Conservation (phyloP, 2,888 invertebrate genomes). For the Calliopum simillimum region DNA sequence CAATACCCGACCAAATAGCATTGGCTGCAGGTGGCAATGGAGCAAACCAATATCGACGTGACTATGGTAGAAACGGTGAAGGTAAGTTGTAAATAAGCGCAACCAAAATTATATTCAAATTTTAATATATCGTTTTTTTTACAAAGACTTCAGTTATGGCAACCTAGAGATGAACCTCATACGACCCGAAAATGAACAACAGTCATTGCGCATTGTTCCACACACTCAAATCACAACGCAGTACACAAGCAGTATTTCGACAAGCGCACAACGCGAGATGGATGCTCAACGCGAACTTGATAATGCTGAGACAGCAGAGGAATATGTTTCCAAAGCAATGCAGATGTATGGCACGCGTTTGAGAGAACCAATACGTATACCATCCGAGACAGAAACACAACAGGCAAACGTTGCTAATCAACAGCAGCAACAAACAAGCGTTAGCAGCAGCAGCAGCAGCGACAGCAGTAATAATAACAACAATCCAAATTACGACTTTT, state of each 20-base stretch:
- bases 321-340: conserved; percentile 66
- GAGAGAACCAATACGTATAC: conserved; percentile 53
- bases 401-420: conserved; percentile 11
- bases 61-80: conserved; percentile 42
- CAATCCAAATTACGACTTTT: conserved; percentile 15
- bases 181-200: conserved; percentile 56
- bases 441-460: conserved; percentile 27
- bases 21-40: conserved; percentile 57
- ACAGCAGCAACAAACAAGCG: conserved; percentile 32
- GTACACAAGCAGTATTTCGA: conserved; percentile 46
- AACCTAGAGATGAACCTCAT: conserved; percentile 62
- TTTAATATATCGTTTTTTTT: background rate
- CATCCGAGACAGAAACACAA: conserved; percentile 36
- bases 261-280: conserved; percentile 24
- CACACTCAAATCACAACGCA: conserved; percentile 49
- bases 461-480: conserved; percentile 32
- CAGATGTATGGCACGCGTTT: conserved; percentile 59
- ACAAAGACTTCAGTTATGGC: conserved; percentile 54
- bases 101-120: background rate
- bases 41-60: conserved; percentile 52
- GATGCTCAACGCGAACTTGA: conserved; percentile 48
- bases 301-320: conserved; percentile 63
- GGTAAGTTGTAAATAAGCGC: background rate
- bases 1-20: conserved; percentile 59
- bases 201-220: conserved; percentile 24